Conservation (phyloP, 2,797 vertebrate genomes). For the Australoheros facetus region DNA sequence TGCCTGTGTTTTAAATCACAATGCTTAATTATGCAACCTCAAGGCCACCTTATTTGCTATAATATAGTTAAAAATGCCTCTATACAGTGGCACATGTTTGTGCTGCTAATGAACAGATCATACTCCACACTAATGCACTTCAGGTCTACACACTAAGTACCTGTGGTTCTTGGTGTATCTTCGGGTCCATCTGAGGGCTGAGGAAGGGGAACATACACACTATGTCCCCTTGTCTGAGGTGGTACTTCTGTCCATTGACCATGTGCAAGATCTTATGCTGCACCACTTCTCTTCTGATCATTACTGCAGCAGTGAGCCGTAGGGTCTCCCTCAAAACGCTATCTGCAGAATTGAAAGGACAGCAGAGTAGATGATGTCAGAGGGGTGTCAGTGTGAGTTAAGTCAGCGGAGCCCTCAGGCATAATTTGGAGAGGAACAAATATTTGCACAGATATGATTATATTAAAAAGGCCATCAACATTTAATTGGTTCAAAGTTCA, state of each 20-base stretch:
- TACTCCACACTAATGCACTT: not conserved
- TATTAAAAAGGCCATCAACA: slow-evolving; percentile 28
- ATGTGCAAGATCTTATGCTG: slow-evolving; percentile 78
- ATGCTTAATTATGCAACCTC: slow-evolving; percentile 36
- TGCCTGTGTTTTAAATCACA: slow-evolving; percentile 38
- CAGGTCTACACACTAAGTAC: slow-evolving; percentile 62
- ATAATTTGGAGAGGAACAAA: slow-evolving; percentile 33
- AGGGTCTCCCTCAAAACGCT: slow-evolving; percentile 84
- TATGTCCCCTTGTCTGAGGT: slow-evolving; percentile 84
- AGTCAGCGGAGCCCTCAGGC: slow-evolving; percentile 21
- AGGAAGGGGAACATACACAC: slow-evolving; percentile 89
- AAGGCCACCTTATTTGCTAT: slow-evolving; percentile 13
- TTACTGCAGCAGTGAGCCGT: slow-evolving; percentile 86
- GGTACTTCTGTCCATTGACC: slow-evolving; percentile 80
- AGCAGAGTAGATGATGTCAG: slow-evolving; percentile 48
- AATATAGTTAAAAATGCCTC: not conserved
- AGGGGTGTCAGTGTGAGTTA: slow-evolving; percentile 32
- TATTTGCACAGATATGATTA: slow-evolving; percentile 31
- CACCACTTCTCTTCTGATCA: slow-evolving; percentile 87
- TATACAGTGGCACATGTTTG: too few relatives aligned
- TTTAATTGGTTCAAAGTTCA: slow-evolving; percentile 40
- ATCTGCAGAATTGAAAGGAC: slow-evolving; percentile 63
- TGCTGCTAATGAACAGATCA: not conserved
- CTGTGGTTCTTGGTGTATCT: slow-evolving; percentile 88
- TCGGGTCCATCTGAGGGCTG: slow-evolving; percentile 89